These are phyloP conservation scores for Leptatherina wallacei DNA, from an alignment of 2,797 vertebrate species.

Conservation along the genomic window DNA sequence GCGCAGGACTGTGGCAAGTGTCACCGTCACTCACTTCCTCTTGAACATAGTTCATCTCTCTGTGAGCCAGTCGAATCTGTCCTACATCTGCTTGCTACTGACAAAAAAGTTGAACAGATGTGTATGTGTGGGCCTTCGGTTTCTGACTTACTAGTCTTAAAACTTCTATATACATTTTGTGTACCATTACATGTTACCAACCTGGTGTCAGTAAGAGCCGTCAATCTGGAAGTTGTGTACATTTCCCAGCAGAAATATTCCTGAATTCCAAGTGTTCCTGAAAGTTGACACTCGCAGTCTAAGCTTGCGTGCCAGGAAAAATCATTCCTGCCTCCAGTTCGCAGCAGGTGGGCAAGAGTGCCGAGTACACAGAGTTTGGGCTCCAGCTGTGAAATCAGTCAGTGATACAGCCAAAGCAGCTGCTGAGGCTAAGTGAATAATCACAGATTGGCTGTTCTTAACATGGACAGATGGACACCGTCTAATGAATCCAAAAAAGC, in stretches of 20 bases:
- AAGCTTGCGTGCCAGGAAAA: slow-evolving; percentile 50
- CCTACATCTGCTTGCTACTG: slow-evolving; percentile 36
- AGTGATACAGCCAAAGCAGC: slow-evolving; percentile 70
- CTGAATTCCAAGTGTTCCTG: slow-evolving; percentile 34
- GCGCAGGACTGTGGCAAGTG: slow-evolving; percentile 19
- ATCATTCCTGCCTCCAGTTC: slow-evolving; percentile 45
- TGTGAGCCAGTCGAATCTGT: slow-evolving; percentile 39
- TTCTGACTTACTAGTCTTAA: background rate
- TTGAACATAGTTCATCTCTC: slow-evolving; percentile 36
- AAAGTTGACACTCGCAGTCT: slow-evolving; percentile 44
- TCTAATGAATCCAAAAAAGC: slow-evolving; percentile 21
- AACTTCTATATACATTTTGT: background rate
- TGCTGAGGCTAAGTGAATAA: slow-evolving; percentile 74
- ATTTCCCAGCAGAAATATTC: slow-evolving; percentile 26
- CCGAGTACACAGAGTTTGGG: slow-evolving; percentile 74
- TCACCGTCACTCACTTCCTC: slow-evolving; percentile 63
- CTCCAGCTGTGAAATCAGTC: slow-evolving; percentile 74
- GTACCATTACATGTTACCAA: background rate
- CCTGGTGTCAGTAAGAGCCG: slow-evolving; percentile 4
- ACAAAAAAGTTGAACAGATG: slow-evolving; percentile 35
- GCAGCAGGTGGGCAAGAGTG: slow-evolving; percentile 54
- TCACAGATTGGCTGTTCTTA: slow-evolving; percentile 56
- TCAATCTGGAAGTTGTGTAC: background rate
- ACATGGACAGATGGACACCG: slow-evolving; percentile 42
- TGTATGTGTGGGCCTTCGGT: slow-evolving; percentile 5